phyloP scores from a whole-genome alignment of 2,888 invertebrate species.

The Cotesia congregata region DNA sequence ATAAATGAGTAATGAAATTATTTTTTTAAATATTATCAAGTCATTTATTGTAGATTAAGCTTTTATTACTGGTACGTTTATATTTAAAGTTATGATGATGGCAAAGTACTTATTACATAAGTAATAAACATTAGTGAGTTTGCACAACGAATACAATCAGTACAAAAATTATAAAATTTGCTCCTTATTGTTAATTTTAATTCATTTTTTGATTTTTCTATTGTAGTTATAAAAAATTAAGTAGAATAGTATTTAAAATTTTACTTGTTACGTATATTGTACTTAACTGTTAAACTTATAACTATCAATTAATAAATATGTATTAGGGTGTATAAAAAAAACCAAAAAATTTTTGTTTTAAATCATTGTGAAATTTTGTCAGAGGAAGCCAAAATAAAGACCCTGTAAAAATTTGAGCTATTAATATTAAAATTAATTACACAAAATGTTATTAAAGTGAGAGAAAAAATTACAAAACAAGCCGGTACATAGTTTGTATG shows the following conservation, averaged over 20 bases:
- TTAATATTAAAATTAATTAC: no score
- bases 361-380: no score
- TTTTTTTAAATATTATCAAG: neutral
- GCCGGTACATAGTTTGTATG: no score
- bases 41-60: neutral
- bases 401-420: no score
- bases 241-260: neutral
- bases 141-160: constrained; percentile 50
- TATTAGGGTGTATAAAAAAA: neutral
- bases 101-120: constrained; percentile 49
- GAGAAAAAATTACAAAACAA: no score
- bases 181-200: neutral
- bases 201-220: neutral
- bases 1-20: constrained; percentile 21
- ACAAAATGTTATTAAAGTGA: no score
- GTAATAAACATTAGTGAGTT: constrained; percentile 43
- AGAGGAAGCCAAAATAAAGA: no score
- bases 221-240: neutral
- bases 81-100: constrained; percentile 1
- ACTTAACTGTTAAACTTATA: neutral
- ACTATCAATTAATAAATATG: neutral
- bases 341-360: no score
- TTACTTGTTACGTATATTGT: neutral
- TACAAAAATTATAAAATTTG: constrained; percentile 38
- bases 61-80: neutral